Conservation (phyloP, 2,888 invertebrate genomes). For the Lobophora halterata region DNA sequence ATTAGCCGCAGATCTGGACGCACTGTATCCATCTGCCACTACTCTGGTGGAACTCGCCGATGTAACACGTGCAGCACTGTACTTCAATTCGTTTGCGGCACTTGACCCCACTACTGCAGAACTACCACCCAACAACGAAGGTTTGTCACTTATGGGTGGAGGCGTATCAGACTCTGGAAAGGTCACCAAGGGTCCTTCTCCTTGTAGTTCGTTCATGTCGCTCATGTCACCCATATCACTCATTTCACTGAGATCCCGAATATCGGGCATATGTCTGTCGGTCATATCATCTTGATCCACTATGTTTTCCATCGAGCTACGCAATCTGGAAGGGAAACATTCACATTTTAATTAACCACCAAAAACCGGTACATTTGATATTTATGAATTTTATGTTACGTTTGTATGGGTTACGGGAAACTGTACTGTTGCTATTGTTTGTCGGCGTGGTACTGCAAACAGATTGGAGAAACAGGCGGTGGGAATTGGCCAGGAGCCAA, state of each 20-base stretch:
- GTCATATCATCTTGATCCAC: conserved; percentile 83
- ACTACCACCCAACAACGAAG: conserved; percentile 69
- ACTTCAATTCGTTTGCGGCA: conserved; percentile 87
- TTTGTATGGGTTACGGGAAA: conserved; percentile 44
- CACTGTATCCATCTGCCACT: conserved; percentile 90
- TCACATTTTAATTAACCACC: not conserved
- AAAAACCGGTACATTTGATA: conserved; percentile 22
- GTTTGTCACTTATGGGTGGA: conserved; percentile 75
- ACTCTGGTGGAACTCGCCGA: conserved; percentile 88
- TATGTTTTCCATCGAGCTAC: conserved; percentile 89
- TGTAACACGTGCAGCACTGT: conserved; percentile 91
- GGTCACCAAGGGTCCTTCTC: conserved; percentile 87
- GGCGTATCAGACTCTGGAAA: conserved; percentile 91
- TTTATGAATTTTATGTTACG: conserved; percentile 23
- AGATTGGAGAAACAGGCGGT: conserved; percentile 63
- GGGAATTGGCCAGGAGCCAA: conserved; percentile 73
- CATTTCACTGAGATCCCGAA: conserved; percentile 74
- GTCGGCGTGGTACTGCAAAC: conserved; percentile 73
- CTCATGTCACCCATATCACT: conserved; percentile 74
- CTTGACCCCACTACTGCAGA: conserved; percentile 61
- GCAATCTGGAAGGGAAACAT: conserved; percentile 71
- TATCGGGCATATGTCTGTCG: conserved; percentile 68
- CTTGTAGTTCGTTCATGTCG: conserved; percentile 68
- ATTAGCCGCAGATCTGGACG: conserved; percentile 80
- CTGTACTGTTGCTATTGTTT: conserved; percentile 72